These are phyloP conservation scores for Carpatolechia fugitivella DNA, from an alignment of 2,888 invertebrate genomes.

Conservation along the genomic window DNA sequence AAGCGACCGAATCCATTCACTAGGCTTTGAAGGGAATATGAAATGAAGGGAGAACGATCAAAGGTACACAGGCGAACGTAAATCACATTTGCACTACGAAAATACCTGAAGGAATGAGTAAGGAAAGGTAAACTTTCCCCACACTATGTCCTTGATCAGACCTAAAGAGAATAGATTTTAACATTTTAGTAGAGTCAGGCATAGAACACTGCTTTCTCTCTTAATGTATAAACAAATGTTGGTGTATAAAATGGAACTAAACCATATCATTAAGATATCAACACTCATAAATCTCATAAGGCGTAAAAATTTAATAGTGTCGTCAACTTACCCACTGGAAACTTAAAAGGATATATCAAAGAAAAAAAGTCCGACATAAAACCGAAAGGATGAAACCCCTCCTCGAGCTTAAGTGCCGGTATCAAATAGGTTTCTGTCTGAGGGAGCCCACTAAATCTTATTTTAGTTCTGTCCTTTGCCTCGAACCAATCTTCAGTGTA, in stretches of 20 bases:
- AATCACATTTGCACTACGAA: slow-evolving; percentile 8
- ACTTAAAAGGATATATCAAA: slow-evolving; percentile 81
- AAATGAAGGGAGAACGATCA: slow-evolving; percentile 1
- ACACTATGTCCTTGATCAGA: slow-evolving; percentile 67
- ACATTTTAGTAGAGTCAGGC: too few species aligned
- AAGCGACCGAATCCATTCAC: background rate
- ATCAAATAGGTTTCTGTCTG: slow-evolving; percentile 71
- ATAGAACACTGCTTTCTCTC: too few species aligned
- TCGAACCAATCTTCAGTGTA: slow-evolving; percentile 65
- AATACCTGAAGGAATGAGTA: slow-evolving; percentile 70
- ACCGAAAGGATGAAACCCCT: slow-evolving; percentile 81
- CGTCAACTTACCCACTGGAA: slow-evolving; percentile 80
- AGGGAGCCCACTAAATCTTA: slow-evolving; percentile 69
- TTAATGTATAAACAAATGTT: too few species aligned
- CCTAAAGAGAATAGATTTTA: slow-evolving; percentile 41
- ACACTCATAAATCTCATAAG: background rate
- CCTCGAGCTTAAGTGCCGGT: slow-evolving; percentile 77
- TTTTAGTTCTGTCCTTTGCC: slow-evolving; percentile 59
- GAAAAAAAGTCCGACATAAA: slow-evolving; percentile 81
- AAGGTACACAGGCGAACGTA: background rate
- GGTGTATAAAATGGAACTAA: background rate
- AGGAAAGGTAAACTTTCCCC: slow-evolving; percentile 68
- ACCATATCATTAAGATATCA: background rate
- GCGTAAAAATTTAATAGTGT: slow-evolving; percentile 1
- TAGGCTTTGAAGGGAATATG: slow-evolving; percentile 1